Conservation (phyloP, 2,888 invertebrate genomes). For the Physocephala rufipes region DNA sequence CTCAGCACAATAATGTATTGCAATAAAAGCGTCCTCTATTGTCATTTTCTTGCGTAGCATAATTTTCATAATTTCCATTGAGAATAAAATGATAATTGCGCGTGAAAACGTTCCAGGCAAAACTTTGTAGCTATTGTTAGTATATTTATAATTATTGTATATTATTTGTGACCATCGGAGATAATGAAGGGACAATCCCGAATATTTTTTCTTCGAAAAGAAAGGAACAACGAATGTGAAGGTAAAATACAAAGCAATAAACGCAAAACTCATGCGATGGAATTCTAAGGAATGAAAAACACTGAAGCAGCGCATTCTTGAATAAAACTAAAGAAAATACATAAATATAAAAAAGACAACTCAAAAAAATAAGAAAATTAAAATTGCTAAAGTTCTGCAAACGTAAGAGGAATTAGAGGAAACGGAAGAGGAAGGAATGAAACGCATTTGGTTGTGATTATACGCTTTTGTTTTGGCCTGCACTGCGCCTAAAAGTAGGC, state of each 20-base stretch:
- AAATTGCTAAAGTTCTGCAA: constrained; percentile 1
- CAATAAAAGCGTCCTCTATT: constrained; percentile 31
- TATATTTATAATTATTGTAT: too few relatives aligned
- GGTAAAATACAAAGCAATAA: not conserved
- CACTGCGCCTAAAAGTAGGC: constrained; percentile 2
- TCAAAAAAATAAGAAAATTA: constrained; percentile 1
- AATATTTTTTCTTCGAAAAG: not conserved
- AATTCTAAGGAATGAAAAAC: not conserved
- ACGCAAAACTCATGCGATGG: not conserved
- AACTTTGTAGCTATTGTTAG: too few relatives aligned
- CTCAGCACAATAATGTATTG: constrained; percentile 12
- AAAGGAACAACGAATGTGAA: too few relatives aligned
- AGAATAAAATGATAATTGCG: constrained; percentile 34
- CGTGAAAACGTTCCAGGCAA: constrained; percentile 26
- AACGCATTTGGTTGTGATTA: not conserved
- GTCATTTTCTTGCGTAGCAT: constrained; percentile 31
- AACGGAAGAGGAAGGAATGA: too few relatives aligned
- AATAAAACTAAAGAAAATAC: not conserved
- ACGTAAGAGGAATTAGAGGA: not conserved
- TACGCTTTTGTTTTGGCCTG: constrained; percentile 6
- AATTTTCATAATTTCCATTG: constrained; percentile 35
- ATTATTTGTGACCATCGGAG: too few relatives aligned
- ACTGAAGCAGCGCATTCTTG: too few relatives aligned
- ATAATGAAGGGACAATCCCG: too few relatives aligned
- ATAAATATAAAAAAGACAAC: not conserved